Conservation (phyloP, 1,140 invertebrate genomes). For the Drosophila pallidifrons region DNA sequence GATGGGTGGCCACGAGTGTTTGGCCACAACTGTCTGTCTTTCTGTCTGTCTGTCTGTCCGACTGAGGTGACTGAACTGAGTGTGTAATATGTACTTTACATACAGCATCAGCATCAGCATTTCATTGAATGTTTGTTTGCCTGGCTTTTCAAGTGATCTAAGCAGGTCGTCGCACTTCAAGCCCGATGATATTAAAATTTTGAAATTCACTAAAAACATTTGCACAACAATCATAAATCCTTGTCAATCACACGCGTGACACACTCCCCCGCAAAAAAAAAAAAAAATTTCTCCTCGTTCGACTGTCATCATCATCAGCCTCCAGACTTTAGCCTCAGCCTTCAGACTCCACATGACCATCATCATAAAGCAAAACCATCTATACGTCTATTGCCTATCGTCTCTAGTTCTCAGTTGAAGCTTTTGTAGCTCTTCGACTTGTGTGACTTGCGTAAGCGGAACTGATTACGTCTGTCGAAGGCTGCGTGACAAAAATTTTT, state of each 20-base stretch:
- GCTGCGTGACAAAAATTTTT: slow-evolving; percentile 78
- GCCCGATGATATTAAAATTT: slow-evolving; percentile 70
- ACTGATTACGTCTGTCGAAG: slow-evolving; percentile 77
- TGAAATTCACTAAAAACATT: slow-evolving; percentile 57
- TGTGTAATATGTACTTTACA: slow-evolving; percentile 69
- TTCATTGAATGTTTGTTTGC: slow-evolving; percentile 58
- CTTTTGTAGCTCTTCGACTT: slow-evolving; percentile 33
- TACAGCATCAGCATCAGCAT: slow-evolving; percentile 42
- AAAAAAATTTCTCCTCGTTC: slow-evolving; percentile 5
- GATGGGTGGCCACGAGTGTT: slow-evolving; percentile 40
- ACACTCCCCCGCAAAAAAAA: slow-evolving; percentile 25
- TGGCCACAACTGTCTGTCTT: slow-evolving; percentile 43
- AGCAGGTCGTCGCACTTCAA: slow-evolving; percentile 63
- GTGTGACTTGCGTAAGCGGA: slow-evolving; percentile 75
- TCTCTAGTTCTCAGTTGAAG: slow-evolving; percentile 58
- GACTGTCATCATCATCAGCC: slow-evolving; percentile 76
- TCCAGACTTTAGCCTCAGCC: background rate
- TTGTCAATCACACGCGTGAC: slow-evolving; percentile 81
- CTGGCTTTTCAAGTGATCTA: slow-evolving; percentile 41
- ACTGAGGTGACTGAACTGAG: slow-evolving; percentile 32
- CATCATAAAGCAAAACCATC: background rate
- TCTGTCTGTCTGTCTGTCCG: background rate
- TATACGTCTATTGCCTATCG: slow-evolving; percentile 31
- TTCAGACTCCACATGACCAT: slow-evolving; percentile 25
- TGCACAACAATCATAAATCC: slow-evolving; percentile 81